Percentiles rank a stretch among this genome's conserved stretches.
Evolutionary conservation across 2,888 invertebrate genomes (phyloP).

Genomic region (Aromia moschata): DNA sequence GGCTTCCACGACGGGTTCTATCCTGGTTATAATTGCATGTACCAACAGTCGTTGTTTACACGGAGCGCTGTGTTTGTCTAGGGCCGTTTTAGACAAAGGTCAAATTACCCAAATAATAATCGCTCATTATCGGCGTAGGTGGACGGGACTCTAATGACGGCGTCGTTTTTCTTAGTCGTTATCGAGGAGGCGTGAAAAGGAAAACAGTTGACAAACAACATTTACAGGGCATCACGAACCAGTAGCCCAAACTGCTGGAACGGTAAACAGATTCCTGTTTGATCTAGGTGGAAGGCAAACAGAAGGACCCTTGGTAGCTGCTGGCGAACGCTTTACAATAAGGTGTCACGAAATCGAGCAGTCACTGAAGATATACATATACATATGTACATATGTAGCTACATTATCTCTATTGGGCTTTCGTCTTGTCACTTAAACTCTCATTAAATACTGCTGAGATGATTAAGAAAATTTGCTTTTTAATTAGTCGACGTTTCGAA

Average conservation of each 20-base stretch:
- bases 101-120: constrained; percentile 42
- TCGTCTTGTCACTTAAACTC: too few relatives aligned
- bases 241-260: constrained; percentile 28
- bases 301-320: not conserved
- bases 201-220: constrained; percentile 43
- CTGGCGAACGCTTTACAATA: not conserved
- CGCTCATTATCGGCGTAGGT: constrained; percentile 35
- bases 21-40: constrained; percentile 20
- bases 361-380: too few relatives aligned
- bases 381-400: too few relatives aligned
- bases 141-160: constrained; percentile 25
- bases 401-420: too few relatives aligned
- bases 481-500: too few relatives aligned
- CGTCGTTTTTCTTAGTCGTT: constrained; percentile 29
- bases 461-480: too few relatives aligned
- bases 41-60: constrained; percentile 23
- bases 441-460: too few relatives aligned
- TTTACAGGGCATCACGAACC: constrained; percentile 37
- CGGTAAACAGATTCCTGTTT: constrained; percentile 14
- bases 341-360: not conserved
- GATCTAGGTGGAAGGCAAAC: constrained; percentile 13
- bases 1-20: not conserved
- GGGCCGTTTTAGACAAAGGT: constrained; percentile 40
- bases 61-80: constrained; percentile 26
- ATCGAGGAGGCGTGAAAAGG: constrained; percentile 38